Evolutionary conservation across 2,797 vertebrate genomes (phyloP), one percentile per base, ranked within the genome.

Genomic region (Cyprinodon diabolis): DNA sequence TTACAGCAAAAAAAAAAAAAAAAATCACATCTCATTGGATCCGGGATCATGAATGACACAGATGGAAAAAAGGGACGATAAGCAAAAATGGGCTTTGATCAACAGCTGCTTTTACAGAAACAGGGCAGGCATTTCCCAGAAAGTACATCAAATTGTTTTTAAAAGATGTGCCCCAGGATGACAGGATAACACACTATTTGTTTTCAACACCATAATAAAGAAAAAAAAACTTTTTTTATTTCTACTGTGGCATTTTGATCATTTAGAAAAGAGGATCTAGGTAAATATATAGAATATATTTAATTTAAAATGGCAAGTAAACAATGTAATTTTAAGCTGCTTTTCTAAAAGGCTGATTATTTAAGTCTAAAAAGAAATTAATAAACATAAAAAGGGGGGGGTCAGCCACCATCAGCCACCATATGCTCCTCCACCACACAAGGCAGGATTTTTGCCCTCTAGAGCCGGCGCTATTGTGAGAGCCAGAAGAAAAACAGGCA

Each of bases 341-440:
- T 12, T 56, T 23, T 13, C 23, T 11, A 13, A 25, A 56, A 56
- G 23, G 55, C 55, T 9, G 23, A 56, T 25, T 8, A 56, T 56
- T 11, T 1, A 56, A 25, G 23, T 25, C 17, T 52, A 9, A 52
- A n/a, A 63, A 47, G 7, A 15, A 47, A 30, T 30, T 30, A n/a
- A n/a, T 19, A 13, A 35, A 51, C 8, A 4, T 7, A 45, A 15
- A 1, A 7, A 30, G 12, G 14, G 3, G 17, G 1, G 40, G 19
- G n/a, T n/a, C n/a, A n/a, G n/a, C n/a, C n/a, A n/a, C n/a, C n/a
- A n/a, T n/a, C 72, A 75, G 62, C 45, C 49, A 17, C 78, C 63
- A 23, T 74, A 62, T 72, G 56, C 66, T 72, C n/a, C 56, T 65
- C 51, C 63, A 75, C n/a, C 48, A 66, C 62, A 62, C 35, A 49